Conservation (phyloP, 2,888 invertebrate species). For the Euplexia lucipara region DNA sequence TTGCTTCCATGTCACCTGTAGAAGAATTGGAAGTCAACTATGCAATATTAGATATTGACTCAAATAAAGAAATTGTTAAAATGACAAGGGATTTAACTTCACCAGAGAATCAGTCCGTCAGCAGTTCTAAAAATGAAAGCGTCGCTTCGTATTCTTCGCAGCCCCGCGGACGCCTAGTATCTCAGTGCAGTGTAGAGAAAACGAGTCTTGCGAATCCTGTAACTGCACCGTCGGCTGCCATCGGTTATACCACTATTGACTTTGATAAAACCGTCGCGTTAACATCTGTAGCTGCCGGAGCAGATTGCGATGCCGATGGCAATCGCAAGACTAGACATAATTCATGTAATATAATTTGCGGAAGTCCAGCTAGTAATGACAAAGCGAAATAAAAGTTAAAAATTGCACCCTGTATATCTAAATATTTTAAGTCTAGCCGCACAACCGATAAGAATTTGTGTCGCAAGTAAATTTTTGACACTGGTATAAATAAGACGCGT, state of each 20-base stretch:
- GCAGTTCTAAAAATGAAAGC: conserved; percentile 80
- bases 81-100: conserved; percentile 73
- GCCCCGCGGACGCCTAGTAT: conserved; percentile 76
- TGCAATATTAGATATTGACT: conserved; percentile 94
- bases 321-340: conserved; percentile 96
- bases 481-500: neutral
- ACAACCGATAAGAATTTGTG: conserved; percentile 20
- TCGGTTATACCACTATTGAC: conserved; percentile 97
- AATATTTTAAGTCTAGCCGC: conserved; percentile 29
- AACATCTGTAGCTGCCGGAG: conserved; percentile 94
- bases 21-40: conserved; percentile 92
- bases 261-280: conserved; percentile 98
- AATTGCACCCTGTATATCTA: conserved; percentile 22
- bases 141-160: conserved; percentile 77
- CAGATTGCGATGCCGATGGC: conserved; percentile 93
- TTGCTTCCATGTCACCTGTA: conserved; percentile 83
- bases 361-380: conserved; percentile 81
- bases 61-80: conserved; percentile 83
- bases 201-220: conserved; percentile 26
- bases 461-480: conserved; percentile 3
- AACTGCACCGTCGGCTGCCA: conserved; percentile 89
- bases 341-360: conserved; percentile 92
- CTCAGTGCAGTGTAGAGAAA: conserved; percentile 83
- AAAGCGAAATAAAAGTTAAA: conserved; percentile 70
- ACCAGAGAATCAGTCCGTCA: conserved; percentile 79